Conservation (phyloP, 1,140 invertebrate species). For the Drosophila pseudoananassae region DNA sequence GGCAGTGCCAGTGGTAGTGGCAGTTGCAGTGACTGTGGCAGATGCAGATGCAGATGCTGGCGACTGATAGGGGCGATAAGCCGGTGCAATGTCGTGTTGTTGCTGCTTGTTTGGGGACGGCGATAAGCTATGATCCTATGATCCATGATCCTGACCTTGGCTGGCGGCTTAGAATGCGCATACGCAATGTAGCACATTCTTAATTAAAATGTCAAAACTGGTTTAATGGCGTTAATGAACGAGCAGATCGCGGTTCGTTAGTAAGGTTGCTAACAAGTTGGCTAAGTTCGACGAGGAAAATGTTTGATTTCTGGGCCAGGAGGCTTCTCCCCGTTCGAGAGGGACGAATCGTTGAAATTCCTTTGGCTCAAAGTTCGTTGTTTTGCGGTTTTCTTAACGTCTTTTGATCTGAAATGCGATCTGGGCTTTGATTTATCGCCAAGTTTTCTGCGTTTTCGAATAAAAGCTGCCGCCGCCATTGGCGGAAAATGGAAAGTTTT, state of each 20-base stretch:
- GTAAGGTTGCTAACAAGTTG: conserved; percentile 12
- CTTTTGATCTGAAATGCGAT: conserved; percentile 53
- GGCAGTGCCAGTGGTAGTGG: background rate
- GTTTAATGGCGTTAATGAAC: conserved; percentile 84
- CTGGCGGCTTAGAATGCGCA: conserved; percentile 43
- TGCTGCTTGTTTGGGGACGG: conserved; percentile 44
- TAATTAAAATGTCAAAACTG: conserved; percentile 84
- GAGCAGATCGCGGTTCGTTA: conserved; percentile 53
- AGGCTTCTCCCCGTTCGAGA: background rate
- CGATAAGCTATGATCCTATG: conserved; percentile 75
- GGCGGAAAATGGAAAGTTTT: conserved; percentile 69
- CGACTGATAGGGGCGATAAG: conserved; percentile 69
- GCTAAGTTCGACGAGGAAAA: conserved; percentile 31
- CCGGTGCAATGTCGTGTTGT: conserved; percentile 17
- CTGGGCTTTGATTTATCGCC: conserved; percentile 69
- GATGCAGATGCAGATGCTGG: conserved; percentile 52
- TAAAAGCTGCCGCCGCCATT: conserved; percentile 51
- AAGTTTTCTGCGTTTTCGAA: conserved; percentile 47
- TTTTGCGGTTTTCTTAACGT: conserved; percentile 9
- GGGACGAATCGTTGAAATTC: conserved; percentile 44
- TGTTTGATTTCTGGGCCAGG: background rate
- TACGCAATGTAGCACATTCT: conserved; percentile 61
- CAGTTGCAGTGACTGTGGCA: conserved; percentile 1
- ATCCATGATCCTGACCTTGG: conserved; percentile 79
- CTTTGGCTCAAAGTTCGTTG: conserved; percentile 7